Conservation (phyloP, 2,113 vertebrate genomes). For the Epinephelus fuscoguttatus region DNA sequence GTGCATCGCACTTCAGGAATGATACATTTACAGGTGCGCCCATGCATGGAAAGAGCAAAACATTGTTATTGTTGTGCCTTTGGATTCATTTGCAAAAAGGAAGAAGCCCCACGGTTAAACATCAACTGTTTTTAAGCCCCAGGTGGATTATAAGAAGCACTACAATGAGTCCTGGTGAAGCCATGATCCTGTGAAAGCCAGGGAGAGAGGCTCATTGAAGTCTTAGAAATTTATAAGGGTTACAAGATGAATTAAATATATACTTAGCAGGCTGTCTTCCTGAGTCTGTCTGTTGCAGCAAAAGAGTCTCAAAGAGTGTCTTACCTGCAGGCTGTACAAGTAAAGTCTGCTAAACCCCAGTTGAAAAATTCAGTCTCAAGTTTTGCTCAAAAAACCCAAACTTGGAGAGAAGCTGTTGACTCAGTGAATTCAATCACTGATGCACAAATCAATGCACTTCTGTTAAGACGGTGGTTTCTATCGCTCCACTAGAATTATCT, state of each 20-base stretch:
- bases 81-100: not conserved
- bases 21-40: not conserved
- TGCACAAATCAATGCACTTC: not conserved
- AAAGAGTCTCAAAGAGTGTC: not conserved
- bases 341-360: not conserved
- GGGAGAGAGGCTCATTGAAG: constrained; percentile 28
- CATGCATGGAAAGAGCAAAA: not conserved
- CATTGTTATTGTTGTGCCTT: not conserved
- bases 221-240: constrained; percentile 15
- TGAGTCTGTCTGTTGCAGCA: not conserved
- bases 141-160: constrained; percentile 16
- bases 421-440: not conserved
- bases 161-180: constrained; percentile 26
- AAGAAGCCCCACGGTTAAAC: not conserved
- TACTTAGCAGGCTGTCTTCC: constrained; percentile 1
- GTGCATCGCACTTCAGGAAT: not conserved
- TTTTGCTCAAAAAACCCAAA: not conserved
- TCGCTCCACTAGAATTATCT: not conserved
- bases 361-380: not conserved
- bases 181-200: constrained; percentile 38
- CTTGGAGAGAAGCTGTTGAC: not conserved
- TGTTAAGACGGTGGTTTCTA: not conserved
- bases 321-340: constrained; percentile 8
- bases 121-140: constrained; percentile 20
- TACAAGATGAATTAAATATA: constrained; percentile 31